These are phyloP conservation scores for Pelobates fuscus DNA, from an alignment of 2,113 vertebrate genomes.

Conservation along the genomic window DNA sequence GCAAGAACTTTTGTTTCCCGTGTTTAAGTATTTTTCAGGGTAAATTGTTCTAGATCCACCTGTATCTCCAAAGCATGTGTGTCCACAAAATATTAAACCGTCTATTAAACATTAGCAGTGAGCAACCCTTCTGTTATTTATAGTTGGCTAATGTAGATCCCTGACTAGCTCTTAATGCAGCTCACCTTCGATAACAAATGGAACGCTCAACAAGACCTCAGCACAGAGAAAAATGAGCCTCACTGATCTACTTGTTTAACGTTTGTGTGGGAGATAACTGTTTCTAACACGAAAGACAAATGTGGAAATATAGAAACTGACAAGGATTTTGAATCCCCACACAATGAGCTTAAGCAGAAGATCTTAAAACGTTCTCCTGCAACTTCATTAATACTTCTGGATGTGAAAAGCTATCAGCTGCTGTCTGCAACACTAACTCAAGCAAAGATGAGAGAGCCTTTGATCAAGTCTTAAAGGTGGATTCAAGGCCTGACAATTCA, in stretches of 20 bases:
- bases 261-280: not conserved
- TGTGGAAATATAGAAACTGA: constrained; percentile 23
- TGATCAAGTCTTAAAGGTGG: constrained; percentile 46
- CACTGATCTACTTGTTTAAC: not conserved
- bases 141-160: too few species aligned
- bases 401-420: constrained; percentile 10
- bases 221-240: not conserved
- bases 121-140: too few species aligned
- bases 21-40: too few species aligned
- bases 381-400: constrained; percentile 37
- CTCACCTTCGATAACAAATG: not conserved
- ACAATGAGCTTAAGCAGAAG: constrained; percentile 41
- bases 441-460: constrained; percentile 30
- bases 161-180: not conserved
- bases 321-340: constrained; percentile 31
- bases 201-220: not conserved
- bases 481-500: constrained; percentile 40
- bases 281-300: constrained; percentile 2
- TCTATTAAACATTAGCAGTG: too few species aligned
- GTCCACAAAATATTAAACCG: too few species aligned
- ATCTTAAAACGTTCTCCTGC: constrained; percentile 24
- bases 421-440: constrained; percentile 26
- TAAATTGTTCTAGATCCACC: too few species aligned
- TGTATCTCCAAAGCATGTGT: too few species aligned
- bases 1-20: too few species aligned